Conservation (phyloP, 1,140 invertebrate genomes). For the Euglossa dilemma region DNA sequence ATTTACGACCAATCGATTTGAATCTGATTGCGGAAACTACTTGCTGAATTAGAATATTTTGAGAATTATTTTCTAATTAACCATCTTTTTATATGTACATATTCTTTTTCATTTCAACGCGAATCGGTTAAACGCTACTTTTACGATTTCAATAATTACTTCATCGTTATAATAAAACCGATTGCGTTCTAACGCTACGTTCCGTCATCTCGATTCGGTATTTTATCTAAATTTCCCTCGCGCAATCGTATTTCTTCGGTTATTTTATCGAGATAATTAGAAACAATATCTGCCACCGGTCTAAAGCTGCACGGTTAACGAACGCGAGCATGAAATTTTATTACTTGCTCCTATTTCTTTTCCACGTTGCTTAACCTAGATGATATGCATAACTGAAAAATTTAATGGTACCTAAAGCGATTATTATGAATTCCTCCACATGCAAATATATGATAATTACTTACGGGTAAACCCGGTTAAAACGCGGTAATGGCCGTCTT, state of each 20-base stretch:
- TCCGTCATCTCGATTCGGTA: not conserved
- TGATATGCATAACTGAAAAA: not conserved
- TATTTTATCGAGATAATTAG: not conserved
- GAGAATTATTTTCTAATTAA: too few relatives aligned
- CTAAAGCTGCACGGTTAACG: not conserved
- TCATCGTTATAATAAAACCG: too few relatives aligned
- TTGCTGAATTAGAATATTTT: too few relatives aligned
- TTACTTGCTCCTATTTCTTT: conserved; percentile 9
- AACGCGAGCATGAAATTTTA: not conserved
- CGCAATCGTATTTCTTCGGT: not conserved
- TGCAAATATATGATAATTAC: conserved; percentile 3
- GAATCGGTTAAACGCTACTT: too few relatives aligned
- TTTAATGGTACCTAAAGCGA: conserved; percentile 2
- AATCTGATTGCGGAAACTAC: too few relatives aligned
- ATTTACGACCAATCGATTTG: too few relatives aligned
- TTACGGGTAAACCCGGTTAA: too few relatives aligned
- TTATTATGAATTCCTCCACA: conserved; percentile 1
- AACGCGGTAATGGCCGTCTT: too few relatives aligned
- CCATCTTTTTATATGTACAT: too few relatives aligned
- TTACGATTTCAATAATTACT: too few relatives aligned
- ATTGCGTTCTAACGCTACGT: too few relatives aligned
- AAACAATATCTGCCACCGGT: not conserved
- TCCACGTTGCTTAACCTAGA: not conserved
- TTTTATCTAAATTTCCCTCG: not conserved
- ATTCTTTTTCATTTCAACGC: too few relatives aligned